Percentiles rank a stretch among this genome's conserved stretches.
These are phyloP conservation scores for Chinchilla lanigera DNA, from an alignment of 2,113 vertebrate species.

Conservation along the genomic window DNA sequence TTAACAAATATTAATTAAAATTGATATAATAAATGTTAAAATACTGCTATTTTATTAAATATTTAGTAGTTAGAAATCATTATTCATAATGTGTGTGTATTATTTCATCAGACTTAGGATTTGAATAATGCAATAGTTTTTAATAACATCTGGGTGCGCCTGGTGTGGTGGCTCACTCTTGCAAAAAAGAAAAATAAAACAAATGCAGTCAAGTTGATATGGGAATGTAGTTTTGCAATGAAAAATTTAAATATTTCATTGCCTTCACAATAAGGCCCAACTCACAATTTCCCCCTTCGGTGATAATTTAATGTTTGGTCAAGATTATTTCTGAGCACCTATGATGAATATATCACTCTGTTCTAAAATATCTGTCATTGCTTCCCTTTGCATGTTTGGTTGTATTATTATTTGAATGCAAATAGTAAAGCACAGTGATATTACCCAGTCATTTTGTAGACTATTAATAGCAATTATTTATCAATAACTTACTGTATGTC, in stretches of 20 bases:
- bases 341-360: background rate
- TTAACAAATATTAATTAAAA: background rate
- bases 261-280: background rate
- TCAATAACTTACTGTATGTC: background rate
- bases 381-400: background rate
- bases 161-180: background rate
- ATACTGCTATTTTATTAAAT: background rate
- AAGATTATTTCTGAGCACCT: background rate
- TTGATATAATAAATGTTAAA: background rate
- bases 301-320: background rate
- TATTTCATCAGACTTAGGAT: slow-evolving; percentile 12
- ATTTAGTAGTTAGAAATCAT: background rate
- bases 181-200: background rate
- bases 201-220: background rate
- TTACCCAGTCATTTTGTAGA: background rate
- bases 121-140: background rate
- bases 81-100: background rate
- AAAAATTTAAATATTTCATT: background rate
- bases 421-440: background rate
- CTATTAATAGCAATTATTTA: background rate
- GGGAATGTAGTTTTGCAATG: background rate
- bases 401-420: background rate
- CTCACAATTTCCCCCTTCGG: background rate
- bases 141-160: background rate
- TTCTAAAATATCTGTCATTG: background rate